These are phyloP conservation scores for Nanorana parkeri DNA, from an alignment of 2,113 vertebrate genomes.

Conservation along the genomic window DNA sequence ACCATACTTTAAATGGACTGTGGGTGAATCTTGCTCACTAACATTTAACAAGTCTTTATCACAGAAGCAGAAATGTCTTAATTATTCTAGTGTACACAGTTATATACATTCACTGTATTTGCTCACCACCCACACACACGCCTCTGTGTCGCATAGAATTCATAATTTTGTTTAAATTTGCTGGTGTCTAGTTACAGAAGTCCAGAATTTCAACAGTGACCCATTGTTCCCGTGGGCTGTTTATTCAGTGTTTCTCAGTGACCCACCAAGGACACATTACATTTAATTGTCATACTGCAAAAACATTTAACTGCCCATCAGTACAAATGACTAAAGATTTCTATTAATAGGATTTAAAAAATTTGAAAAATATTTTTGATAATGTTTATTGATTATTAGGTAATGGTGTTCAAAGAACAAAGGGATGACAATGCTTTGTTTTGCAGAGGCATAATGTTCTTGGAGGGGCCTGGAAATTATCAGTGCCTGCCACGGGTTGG, in stretches of 20 bases:
- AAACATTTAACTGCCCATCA: too few relatives aligned
- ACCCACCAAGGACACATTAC: neutral
- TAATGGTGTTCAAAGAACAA: neutral
- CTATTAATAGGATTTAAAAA: too few relatives aligned
- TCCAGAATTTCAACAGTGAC: neutral
- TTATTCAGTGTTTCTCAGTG: too few relatives aligned
- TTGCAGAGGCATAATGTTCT: neutral
- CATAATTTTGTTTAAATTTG: slow-evolving; percentile 12
- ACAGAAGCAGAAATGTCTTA: too few relatives aligned
- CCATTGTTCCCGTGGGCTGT: neutral
- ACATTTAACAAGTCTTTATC: too few relatives aligned
- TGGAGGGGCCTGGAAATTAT: neutral
- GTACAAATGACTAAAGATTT: too few relatives aligned
- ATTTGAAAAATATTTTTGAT: neutral
- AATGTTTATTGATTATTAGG: neutral
- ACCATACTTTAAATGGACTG: too few relatives aligned
- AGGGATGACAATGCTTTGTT: neutral
- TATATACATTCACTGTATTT: too few relatives aligned
- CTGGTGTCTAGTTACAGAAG: neutral
- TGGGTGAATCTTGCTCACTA: too few relatives aligned
- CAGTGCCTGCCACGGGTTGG: too few relatives aligned
- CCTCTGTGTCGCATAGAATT: neutral
- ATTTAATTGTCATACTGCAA: neutral
- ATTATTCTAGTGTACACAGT: too few relatives aligned
- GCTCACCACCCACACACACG: neutral